Percentiles rank a stretch among this genome's conserved stretches.
Conservation (phyloP, 2,797 vertebrate species). For the Liasis olivaceus region DNA sequence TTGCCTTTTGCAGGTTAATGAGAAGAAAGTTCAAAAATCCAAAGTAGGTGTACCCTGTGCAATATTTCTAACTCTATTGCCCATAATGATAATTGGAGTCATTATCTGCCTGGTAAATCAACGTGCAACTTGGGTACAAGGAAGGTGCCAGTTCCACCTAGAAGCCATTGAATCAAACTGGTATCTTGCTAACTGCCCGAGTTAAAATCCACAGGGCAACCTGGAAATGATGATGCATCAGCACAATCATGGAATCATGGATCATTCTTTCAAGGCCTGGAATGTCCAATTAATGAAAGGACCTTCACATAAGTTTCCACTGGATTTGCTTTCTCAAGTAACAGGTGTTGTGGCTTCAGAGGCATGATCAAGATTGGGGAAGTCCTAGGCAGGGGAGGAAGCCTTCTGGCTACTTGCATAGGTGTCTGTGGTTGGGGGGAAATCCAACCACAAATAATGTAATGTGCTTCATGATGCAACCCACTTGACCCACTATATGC, state of each 20-base stretch:
- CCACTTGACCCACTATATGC: too few relatives aligned
- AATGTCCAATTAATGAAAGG: background rate
- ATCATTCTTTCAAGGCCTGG: background rate
- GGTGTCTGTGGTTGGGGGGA: too few relatives aligned
- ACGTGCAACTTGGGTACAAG: background rate
- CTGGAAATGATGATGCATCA: background rate
- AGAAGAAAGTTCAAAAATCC: constrained; percentile 1
- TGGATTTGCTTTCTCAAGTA: background rate
- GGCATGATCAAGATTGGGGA: background rate
- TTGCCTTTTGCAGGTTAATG: background rate
- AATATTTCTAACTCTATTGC: background rate
- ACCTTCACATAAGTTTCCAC: background rate
- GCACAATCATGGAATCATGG: background rate
- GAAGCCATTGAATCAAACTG: background rate
- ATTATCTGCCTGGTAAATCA: background rate
- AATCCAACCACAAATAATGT: too few relatives aligned
- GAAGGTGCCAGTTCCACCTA: background rate
- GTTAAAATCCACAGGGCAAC: background rate
- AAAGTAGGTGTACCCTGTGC: too few relatives aligned
- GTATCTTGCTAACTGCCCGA: background rate
- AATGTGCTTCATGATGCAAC: too few relatives aligned
- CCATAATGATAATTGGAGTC: background rate
- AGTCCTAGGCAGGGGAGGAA: background rate
- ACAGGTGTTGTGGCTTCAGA: background rate
- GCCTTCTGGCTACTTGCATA: too few relatives aligned